Base-by-base conservation (phyloP, 2,888 invertebrate species). In the Ganaspis brasiliensis region DNA sequence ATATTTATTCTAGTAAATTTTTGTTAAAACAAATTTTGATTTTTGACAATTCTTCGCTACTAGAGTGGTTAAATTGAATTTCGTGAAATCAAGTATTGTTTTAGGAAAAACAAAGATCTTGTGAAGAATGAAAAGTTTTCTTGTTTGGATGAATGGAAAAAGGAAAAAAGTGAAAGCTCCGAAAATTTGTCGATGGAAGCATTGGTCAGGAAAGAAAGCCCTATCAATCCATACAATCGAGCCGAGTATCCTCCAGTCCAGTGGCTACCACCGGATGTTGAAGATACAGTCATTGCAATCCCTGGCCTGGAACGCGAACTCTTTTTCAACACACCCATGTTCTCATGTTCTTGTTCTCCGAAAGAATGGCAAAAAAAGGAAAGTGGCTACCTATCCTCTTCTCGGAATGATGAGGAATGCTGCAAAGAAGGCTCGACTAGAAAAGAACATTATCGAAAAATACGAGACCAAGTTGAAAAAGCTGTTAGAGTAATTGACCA, bases 211-310 rank as follows among this genome's bases (percentile, higher is more conserved):
- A 83, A 77, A 67, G 82, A 84, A 71, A 87, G 86, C 73, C 83
- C 87, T 14, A 76, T 82, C 75, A 89, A 89, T 83, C 88, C 88
- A 59, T 87, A 88, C 81, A 85, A 88, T 83, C 85, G 86, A 76
- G 81, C 77, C 56, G 80, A 81, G 70, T 77, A 82, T 71, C 77
- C 81, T 73, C 49, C 26, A 40, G 37, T 21, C 16, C 49, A 63
- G 31, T 35, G 31, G 72, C 6, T n/a, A 67, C 72, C 26, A 31
- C 45, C 21, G 19, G 37, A 63, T 63, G 67, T 45, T 24, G 45
- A 67, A 45, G 40, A 67, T 45, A 45, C 67, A 24, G 24, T 24
- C n/a, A 24, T 21, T 55, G 78, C 79, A 70, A 83, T 81, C 73
- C 73, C 80, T 37, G 80, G 82, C 52, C 82, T 84, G 57, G 86